Conservation (phyloP, 2,888 invertebrate genomes). For the Tribolium freemani region DNA sequence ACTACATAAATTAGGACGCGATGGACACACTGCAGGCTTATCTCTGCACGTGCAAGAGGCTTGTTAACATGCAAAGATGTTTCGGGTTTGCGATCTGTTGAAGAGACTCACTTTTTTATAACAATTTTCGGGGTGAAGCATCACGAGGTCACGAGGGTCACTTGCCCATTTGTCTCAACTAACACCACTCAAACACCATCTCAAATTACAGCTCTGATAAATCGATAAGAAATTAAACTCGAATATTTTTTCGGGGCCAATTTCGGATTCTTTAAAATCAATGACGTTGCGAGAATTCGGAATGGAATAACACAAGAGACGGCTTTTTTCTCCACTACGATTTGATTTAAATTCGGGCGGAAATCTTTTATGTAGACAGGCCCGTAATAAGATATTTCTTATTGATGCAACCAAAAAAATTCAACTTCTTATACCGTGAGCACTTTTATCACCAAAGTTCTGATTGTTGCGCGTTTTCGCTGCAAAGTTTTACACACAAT, state of each 20-base stretch:
- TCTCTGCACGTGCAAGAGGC: constrained; percentile 36
- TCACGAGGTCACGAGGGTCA: not conserved
- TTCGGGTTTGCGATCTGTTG: not conserved
- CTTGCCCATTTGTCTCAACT: constrained; percentile 22
- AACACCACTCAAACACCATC: constrained; percentile 26
- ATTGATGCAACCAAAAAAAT: not conserved
- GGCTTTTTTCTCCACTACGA: constrained; percentile 3
- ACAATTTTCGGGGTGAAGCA: not conserved
- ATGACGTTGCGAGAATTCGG: constrained; percentile 24
- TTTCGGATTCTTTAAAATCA: constrained; percentile 23
- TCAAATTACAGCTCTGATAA: constrained; percentile 22
- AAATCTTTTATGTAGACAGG: constrained; percentile 3
- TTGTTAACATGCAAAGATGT: constrained; percentile 19
- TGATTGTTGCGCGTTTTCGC: constrained; percentile 24
- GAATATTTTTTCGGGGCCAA: constrained; percentile 24
- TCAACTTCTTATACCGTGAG: not conserved
- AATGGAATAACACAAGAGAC: constrained; percentile 16
- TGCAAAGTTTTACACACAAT: not conserved
- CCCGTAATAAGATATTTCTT: constrained; percentile 14
- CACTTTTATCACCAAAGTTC: constrained; percentile 28
- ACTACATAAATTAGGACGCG: constrained; percentile 50
- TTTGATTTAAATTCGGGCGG: constrained; percentile 13
- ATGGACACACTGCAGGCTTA: constrained; percentile 38
- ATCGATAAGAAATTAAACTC: constrained; percentile 30
- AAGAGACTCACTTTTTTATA: not conserved